Conservation (phyloP, 37 sponge, comb jelly and placozoan genomes). For the Tethya wilhelma region DNA sequence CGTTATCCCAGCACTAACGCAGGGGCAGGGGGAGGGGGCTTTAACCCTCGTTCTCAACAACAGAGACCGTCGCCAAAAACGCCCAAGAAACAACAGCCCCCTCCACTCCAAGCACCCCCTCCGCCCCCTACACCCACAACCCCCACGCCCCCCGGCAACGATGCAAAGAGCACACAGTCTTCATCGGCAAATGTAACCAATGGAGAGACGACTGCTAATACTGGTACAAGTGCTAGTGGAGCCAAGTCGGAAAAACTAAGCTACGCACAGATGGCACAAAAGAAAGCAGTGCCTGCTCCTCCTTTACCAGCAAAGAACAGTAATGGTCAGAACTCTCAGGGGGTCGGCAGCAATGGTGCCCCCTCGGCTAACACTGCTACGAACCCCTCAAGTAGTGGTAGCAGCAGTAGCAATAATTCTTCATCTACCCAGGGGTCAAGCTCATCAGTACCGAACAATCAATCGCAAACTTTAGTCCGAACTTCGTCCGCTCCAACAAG, state of each 20-base stretch:
- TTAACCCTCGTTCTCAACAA: not conserved
- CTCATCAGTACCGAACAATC: not conserved
- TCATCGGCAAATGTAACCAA: not conserved
- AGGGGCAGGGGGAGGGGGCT: not conserved
- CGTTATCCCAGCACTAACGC: not conserved
- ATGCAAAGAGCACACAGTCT: not conserved
- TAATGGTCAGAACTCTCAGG: not conserved
- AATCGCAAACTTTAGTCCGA: too few species aligned
- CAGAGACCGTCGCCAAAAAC: slow-evolving; percentile 43
- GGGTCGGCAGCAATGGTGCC: not conserved
- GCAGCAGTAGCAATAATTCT: too few species aligned
- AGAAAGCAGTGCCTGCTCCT: slow-evolving; percentile 21
- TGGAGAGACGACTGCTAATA: not conserved
- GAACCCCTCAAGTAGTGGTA: not conserved
- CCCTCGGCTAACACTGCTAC: not conserved
- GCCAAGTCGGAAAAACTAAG: slow-evolving; percentile 44
- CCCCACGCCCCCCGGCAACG: not conserved
- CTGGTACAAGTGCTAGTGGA: not conserved
- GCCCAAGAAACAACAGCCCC: slow-evolving; percentile 12
- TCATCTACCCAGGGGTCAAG: too few species aligned
- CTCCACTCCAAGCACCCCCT: slow-evolving; percentile 27
- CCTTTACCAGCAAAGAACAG: not conserved
- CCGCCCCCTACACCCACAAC: slow-evolving; percentile 29
- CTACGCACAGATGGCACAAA: slow-evolving; percentile 79
- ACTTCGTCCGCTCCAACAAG: not conserved